Percentiles rank a stretch among this genome's conserved stretches.
Conservation (phyloP, 2,113 vertebrate species). For the Tragelaphus strepsiceros region DNA sequence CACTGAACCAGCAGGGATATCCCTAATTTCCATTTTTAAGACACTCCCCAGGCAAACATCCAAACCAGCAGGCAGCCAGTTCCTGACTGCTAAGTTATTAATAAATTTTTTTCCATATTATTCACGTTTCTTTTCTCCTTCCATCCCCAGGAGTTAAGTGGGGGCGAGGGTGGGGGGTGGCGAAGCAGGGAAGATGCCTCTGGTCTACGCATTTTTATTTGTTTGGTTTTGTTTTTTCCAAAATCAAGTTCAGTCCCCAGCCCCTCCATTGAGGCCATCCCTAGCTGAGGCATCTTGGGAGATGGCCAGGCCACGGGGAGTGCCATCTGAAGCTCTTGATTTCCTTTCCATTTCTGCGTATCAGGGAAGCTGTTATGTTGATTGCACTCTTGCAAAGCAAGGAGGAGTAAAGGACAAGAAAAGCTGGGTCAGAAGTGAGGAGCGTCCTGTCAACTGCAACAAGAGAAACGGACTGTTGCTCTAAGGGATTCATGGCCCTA, state of each 20-base stretch:
- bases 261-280: background rate
- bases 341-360: background rate
- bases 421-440: background rate
- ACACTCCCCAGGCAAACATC: background rate
- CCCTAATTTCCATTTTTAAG: background rate
- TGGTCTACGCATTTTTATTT: background rate
- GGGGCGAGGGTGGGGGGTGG: rapidly evolving
- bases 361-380: background rate
- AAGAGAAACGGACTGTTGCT: rapidly evolving
- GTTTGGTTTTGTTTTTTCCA: background rate
- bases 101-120: background rate
- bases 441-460: rapidly evolving
- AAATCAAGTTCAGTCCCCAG: background rate
- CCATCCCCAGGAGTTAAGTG: background rate
- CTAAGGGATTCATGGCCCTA: background rate
- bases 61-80: background rate
- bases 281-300: background rate
- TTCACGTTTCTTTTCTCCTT: background rate
- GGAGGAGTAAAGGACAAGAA: background rate
- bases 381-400: background rate
- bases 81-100: background rate
- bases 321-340: background rate
- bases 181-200: background rate
- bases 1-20: background rate
- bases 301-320: background rate